Evolutionary conservation across 1,140 invertebrate genomes (phyloP).

Genomic region (Camponotus floridanus): DNA sequence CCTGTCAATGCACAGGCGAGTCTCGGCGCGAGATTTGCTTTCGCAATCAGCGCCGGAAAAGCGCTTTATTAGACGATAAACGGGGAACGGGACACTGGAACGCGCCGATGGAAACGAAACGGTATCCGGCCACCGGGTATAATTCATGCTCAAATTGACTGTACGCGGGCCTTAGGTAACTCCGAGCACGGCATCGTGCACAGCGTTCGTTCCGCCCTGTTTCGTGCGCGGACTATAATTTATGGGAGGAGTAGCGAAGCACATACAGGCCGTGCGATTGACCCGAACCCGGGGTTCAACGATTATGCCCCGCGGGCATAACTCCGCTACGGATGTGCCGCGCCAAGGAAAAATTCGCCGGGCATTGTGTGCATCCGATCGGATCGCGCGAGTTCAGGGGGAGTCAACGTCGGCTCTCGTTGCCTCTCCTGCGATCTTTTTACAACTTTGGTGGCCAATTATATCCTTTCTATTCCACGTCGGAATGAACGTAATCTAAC

Average conservation of each 20-base stretch:
- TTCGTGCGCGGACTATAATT: slow-evolving; percentile 58
- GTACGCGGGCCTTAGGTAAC: slow-evolving; percentile 41
- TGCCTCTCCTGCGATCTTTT: background rate
- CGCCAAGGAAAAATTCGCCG: slow-evolving; percentile 22
- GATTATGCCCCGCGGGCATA: slow-evolving; percentile 44
- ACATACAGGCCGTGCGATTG: slow-evolving; percentile 53
- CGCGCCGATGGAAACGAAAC: slow-evolving; percentile 21
- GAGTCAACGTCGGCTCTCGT: slow-evolving; percentile 33
- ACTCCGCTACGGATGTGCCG: slow-evolving; percentile 30
- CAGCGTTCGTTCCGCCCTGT: slow-evolving; percentile 60
- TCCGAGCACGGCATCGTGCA: slow-evolving; percentile 36
- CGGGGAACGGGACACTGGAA: background rate
- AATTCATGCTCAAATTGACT: slow-evolving; percentile 62
- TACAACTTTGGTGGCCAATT: slow-evolving; percentile 24
- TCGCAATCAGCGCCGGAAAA: slow-evolving; percentile 35
- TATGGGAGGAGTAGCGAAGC: slow-evolving; percentile 53
- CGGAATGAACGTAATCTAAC: background rate
- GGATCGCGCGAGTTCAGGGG: slow-evolving; percentile 16
- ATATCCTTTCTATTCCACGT: background rate
- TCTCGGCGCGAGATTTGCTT: background rate
- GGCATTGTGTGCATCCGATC: slow-evolving; percentile 36
- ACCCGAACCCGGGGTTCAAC: slow-evolving; percentile 54
- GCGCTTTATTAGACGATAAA: slow-evolving; percentile 50
- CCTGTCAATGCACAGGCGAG: slow-evolving; percentile 41
- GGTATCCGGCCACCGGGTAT: slow-evolving; percentile 43